Percentiles rank a stretch among this genome's conserved stretches.
These are phyloP conservation scores for Echiichthys vipera DNA, from an alignment of 2,797 vertebrate species.

Conservation along the genomic window DNA sequence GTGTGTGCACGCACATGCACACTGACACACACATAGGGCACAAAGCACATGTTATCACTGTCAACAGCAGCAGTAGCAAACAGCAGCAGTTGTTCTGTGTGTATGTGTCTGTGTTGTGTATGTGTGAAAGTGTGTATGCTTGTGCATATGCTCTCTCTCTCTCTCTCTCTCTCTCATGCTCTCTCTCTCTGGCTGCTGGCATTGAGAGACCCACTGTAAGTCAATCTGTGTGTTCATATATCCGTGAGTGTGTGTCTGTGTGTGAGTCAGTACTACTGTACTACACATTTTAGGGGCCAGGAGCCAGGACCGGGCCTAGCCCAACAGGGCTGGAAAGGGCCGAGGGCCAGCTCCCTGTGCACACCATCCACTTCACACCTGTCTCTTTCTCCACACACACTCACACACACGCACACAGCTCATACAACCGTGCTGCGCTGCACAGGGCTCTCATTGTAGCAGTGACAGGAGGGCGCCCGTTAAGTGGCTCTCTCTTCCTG, in stretches of 20 bases:
- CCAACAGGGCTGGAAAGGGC: conserved; percentile 63
- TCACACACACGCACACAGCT: conserved; percentile 12
- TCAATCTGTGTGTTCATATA: conserved; percentile 73
- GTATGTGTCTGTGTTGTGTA: conserved; percentile 51
- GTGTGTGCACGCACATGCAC: conserved; percentile 9
- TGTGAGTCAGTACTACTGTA: conserved; percentile 61
- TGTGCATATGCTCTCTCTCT: conserved; percentile 45
- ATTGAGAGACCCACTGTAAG: conserved; percentile 71
- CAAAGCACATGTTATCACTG: conserved; percentile 81
- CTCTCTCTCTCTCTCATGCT: conserved; percentile 3
- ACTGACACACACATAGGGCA: conserved; percentile 58
- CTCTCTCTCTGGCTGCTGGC: conserved; percentile 59
- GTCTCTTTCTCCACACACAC: conserved; percentile 36
- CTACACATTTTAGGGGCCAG: conserved; percentile 63
- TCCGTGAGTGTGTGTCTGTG: conserved; percentile 20
- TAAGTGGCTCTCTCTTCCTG: conserved; percentile 79
- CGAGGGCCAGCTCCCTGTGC: conserved; percentile 69
- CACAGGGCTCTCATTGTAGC: conserved; percentile 77
- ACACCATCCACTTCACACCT: conserved; percentile 77
- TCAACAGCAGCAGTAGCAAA: conserved; percentile 74
- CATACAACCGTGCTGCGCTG: conserved; percentile 62
- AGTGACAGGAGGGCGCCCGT: conserved; percentile 80
- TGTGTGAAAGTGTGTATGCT: conserved; percentile 54
- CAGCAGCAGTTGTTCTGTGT: conserved; percentile 67
- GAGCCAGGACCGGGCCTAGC: conserved; percentile 58